These are phyloP conservation scores for Notospermus geniculatus DNA, from an alignment of 1,140 invertebrate genomes.

Conservation along the genomic window DNA sequence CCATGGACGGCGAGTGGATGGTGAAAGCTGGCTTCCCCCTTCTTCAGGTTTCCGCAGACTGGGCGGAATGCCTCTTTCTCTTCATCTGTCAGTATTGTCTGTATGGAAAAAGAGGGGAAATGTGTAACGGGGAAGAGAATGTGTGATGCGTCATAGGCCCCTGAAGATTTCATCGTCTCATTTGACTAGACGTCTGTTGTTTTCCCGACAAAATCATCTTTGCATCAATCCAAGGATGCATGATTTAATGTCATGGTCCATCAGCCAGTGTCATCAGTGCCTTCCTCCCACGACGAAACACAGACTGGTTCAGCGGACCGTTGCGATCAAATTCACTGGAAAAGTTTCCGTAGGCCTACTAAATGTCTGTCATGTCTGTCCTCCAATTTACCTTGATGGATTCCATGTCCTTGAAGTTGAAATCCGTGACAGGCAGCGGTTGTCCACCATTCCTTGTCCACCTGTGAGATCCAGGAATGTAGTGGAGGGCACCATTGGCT, in stretches of 20 bases:
- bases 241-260: no score
- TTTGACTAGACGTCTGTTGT: no score
- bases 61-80: constrained; percentile 40
- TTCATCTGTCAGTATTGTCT: constrained; percentile 46
- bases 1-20: constrained; percentile 48
- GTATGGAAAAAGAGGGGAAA: constrained; percentile 13
- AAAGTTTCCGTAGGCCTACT: no score
- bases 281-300: no score
- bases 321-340: no score
- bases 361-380: neutral
- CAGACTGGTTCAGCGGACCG: no score
- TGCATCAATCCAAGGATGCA: no score
- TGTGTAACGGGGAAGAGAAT: no score
- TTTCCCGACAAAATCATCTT: no score
- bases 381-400: constrained; percentile 36
- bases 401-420: constrained; percentile 52
- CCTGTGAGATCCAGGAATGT: constrained; percentile 47
- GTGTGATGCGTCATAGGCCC: no score
- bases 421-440: constrained; percentile 48
- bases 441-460: constrained; percentile 45
- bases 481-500: constrained; percentile 45
- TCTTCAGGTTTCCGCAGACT: constrained; percentile 34
- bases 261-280: no score
- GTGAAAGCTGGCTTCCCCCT: constrained; percentile 49
- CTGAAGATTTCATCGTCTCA: no score